Evolutionary conservation across 1,140 invertebrate species (phyloP).

Genomic region (Calliphora vicina): DNA sequence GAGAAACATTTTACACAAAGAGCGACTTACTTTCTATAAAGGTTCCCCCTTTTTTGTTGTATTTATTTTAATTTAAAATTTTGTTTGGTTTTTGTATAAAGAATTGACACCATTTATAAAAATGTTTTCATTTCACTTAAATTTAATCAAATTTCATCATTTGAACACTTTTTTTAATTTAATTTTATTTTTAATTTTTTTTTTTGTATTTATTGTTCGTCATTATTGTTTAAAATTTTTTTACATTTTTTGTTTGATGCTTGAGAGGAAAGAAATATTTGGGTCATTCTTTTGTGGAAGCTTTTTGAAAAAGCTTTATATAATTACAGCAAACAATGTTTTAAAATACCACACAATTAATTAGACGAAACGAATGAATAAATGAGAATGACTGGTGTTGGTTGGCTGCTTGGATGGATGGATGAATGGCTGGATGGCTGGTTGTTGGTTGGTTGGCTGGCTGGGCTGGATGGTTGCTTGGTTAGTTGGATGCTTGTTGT

Average conservation of each 20-base stretch:
- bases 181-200: no score
- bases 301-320: conserved; percentile 1
- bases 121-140: conserved; percentile 27
- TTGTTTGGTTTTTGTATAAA: background rate
- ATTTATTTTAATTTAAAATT: background rate
- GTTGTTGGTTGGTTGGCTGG: background rate
- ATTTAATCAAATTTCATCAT: conserved; percentile 8
- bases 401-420: background rate
- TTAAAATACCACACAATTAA: conserved; percentile 22
- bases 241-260: background rate
- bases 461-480: background rate
- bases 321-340: conserved; percentile 28
- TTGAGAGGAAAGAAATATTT: background rate
- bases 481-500: background rate
- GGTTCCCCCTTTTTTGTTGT: no score
- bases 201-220: background rate
- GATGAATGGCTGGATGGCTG: background rate
- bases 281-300: background rate
- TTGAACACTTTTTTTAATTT: background rate
- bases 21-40: no score
- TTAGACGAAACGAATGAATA: conserved; percentile 19
- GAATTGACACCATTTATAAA: conserved; percentile 26
- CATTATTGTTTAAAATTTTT: background rate
- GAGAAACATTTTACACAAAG: no score
- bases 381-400: conserved; percentile 2